phyloP scores from a whole-genome alignment of 2,888 invertebrate genomes.

The Isoperla grammatica region DNA sequence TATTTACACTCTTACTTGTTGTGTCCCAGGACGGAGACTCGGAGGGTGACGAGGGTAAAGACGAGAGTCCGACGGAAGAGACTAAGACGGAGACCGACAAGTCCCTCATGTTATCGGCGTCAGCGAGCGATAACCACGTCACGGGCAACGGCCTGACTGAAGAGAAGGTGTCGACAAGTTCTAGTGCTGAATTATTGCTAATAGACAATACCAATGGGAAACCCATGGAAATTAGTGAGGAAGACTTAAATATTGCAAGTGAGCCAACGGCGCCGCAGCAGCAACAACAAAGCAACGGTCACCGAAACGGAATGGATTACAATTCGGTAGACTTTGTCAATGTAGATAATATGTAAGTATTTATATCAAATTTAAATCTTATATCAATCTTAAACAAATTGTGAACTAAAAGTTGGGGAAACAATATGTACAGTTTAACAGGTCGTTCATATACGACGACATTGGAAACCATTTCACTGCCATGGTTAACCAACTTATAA shows the following conservation, averaged over 20 bases:
- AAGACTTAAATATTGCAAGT: conserved; percentile 23
- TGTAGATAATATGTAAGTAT: conserved; percentile 34
- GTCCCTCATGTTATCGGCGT: conserved; percentile 3
- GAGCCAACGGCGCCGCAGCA: conserved; percentile 2
- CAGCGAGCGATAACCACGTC: conserved; percentile 7
- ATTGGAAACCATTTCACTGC: too few species aligned
- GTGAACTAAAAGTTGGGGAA: too few species aligned
- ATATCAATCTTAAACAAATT: too few species aligned
- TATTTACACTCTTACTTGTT: too few species aligned
- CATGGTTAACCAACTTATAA: too few species aligned
- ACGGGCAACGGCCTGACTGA: conserved; percentile 13
- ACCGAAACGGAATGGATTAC: conserved; percentile 31
- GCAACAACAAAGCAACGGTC: conserved; percentile 30
- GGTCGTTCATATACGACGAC: too few species aligned
- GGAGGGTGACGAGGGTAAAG: conserved; percentile 25
- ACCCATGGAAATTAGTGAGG: conserved; percentile 28
- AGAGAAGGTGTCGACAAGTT: conserved; percentile 17
- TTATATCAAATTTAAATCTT: too few species aligned
- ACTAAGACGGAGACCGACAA: conserved; percentile 12
- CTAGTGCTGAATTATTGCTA: conserved; percentile 27
- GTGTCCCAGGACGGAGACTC: conserved; percentile 14
- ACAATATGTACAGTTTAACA: too few species aligned
- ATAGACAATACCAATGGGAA: conserved; percentile 27
- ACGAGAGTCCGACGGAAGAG: conserved; percentile 27
- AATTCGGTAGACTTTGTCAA: conserved; percentile 31